Evolutionary conservation across 2,113 vertebrate species (phyloP).

Genomic region (Pipra filicauda): DNA sequence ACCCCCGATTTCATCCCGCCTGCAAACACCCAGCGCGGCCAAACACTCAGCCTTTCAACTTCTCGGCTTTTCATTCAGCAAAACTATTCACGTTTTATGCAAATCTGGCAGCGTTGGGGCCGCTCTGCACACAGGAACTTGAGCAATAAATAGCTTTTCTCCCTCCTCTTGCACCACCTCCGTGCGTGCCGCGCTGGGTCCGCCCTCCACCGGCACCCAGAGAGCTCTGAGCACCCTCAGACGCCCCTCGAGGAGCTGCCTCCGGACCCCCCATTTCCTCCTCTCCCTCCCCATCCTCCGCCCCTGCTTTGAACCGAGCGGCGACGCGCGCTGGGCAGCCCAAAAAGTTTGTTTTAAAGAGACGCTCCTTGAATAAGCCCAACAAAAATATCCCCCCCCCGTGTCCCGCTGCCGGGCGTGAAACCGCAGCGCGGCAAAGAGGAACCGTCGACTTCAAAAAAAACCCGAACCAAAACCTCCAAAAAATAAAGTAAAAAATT

Average conservation of each 20-base stretch:
- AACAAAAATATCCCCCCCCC: not conserved
- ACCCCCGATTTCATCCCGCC: fast-evolving
- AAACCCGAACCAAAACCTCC: not conserved
- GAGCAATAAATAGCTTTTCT: not conserved
- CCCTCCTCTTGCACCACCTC: not conserved
- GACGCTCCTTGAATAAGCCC: not conserved
- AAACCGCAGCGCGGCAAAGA: constrained; percentile 25
- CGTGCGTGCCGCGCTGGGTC: fast-evolving
- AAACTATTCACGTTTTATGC: not conserved
- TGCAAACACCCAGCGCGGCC: fast-evolving
- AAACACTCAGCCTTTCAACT: fast-evolving
- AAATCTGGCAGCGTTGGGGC: not conserved
- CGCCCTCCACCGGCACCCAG: not conserved
- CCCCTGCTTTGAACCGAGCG: not conserved
- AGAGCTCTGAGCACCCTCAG: not conserved
- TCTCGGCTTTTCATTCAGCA: not conserved
- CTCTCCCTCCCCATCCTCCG: fast-evolving
- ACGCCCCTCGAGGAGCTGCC: not conserved
- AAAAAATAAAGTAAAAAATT: not conserved
- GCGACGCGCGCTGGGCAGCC: not conserved
- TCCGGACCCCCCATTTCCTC: fast-evolving
- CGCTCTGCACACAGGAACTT: not conserved
- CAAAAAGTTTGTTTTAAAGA: not conserved
- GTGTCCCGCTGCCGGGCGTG: not conserved
- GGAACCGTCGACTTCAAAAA: not conserved